Evolutionary conservation across 1,140 invertebrate genomes (phyloP).

Genomic region (Idris sp.): DNA sequence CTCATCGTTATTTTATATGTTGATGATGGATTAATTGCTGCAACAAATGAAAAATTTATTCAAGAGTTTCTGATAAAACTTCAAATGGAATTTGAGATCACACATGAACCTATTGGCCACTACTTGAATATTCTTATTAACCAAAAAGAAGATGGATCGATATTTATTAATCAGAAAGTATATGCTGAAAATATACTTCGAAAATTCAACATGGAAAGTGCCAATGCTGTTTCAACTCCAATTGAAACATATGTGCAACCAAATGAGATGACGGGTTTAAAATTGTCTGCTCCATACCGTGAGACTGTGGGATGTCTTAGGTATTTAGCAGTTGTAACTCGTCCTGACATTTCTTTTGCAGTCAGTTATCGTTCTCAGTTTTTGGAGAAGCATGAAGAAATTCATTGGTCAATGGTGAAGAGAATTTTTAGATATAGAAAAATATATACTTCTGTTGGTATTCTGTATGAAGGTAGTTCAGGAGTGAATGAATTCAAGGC

Average conservation of each 20-base stretch:
- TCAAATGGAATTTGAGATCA: conserved; percentile 20
- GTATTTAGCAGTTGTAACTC: conserved; percentile 66
- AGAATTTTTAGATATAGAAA: conserved; percentile 6
- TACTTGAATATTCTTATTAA: conserved; percentile 32
- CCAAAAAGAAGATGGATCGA: conserved; percentile 11
- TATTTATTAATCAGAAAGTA: conserved; percentile 17
- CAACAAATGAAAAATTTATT: background rate
- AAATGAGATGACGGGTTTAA: background rate
- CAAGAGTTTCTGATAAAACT: conserved; percentile 17
- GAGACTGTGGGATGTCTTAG: conserved; percentile 70
- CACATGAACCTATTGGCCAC: conserved; percentile 8
- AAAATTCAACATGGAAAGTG: conserved; percentile 8
- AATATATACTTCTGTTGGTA: background rate
- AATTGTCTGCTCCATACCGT: conserved; percentile 54
- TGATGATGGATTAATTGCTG: conserved; percentile 28
- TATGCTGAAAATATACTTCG: conserved; percentile 9
- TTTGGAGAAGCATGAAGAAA: conserved; percentile 34
- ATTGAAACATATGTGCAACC: conserved; percentile 15
- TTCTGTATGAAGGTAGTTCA: no score
- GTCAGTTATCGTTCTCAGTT: conserved; percentile 61
- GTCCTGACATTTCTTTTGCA: conserved; percentile 72
- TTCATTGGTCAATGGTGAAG: conserved; percentile 57
- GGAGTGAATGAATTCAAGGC: no score
- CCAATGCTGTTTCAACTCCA: conserved; percentile 8
- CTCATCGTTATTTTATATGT: conserved; percentile 28